Base-by-base conservation (phyloP, 2,113 vertebrate genomes). In the Rhinolophus ferrumequinum region DNA sequence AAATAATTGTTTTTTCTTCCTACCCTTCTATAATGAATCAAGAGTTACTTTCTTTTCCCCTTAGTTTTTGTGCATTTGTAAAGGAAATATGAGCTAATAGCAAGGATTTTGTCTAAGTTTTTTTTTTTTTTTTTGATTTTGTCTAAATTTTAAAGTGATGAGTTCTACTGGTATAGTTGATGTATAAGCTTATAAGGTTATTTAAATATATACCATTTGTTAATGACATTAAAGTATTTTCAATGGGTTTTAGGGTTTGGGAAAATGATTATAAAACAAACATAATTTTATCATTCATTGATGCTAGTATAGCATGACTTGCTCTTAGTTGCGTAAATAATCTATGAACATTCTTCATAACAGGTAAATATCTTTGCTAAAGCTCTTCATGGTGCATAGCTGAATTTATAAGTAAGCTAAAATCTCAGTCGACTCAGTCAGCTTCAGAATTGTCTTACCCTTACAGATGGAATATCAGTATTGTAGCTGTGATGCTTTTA, bases 161-260 rank as follows among this genome's bases (percentile, higher is more conserved):
- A 76, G 22, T 38, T 84, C 44, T 80, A 60, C 44, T 50, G 22
- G 30, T 8, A 66, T 44, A 50, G 26, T 28, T 80, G 10, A 67
- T 41, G 79, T 75, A 87, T 69, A 80, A 67, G 41, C 69, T 72
- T 88, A 72, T 88, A 88, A 62, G 75, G 87, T 87, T 95, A 90
- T 89, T 83, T 75, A 75, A 82, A 91, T 75, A 67, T 33, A 44
- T 56, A 38, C 62, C n/a, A 89, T 86, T 72, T 56, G 30, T 82
- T 92, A 96, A 94, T 86, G 30, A 77, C 3, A 92, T 82, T 75
- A 72, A 79, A 86, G 82, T 86, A 89, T 67, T 67, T 85, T 83
- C 41, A 77, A 0, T 73, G 66, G 70, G 19, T 54, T 96, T 91
- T 4, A 30, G 44, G 24, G 26, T 35, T 86, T 93, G 47, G 47